phyloP scores from a whole-genome alignment of 2,888 invertebrate species.

The Lithophane leautieri region DNA sequence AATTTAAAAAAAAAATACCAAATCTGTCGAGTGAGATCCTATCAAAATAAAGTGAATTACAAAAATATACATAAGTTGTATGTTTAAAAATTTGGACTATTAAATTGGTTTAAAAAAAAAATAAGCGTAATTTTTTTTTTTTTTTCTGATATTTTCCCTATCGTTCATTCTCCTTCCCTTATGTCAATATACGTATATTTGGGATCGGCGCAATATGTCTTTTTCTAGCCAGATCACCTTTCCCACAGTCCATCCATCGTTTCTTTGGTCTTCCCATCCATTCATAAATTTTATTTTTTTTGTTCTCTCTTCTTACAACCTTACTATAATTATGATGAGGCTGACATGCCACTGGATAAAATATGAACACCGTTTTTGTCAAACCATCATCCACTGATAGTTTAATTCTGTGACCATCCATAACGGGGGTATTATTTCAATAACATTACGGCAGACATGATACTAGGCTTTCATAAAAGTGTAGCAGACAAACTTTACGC shows the following conservation, averaged over 20 bases:
- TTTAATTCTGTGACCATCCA: too few species aligned
- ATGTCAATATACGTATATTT: background rate
- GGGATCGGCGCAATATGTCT: background rate
- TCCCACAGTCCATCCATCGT: background rate
- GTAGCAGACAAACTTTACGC: slow-evolving; percentile 18
- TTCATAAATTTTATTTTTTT: too few species aligned
- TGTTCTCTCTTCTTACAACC: too few species aligned
- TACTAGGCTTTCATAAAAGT: slow-evolving; percentile 39
- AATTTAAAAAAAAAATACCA: too few species aligned
- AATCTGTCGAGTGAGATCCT: too few species aligned
- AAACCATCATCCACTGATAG: background rate
- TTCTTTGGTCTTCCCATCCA: background rate
- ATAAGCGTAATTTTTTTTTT: too few species aligned
- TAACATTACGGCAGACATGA: background rate
- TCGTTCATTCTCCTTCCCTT: background rate
- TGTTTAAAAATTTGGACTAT: too few species aligned
- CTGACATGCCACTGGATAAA: too few species aligned
- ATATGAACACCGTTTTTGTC: background rate
- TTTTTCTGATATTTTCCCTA: background rate
- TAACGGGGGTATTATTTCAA: background rate
- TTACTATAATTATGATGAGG: too few species aligned
- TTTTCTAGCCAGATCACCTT: background rate
- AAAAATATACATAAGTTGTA: too few species aligned
- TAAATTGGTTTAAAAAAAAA: too few species aligned
- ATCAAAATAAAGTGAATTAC: too few species aligned